Base-by-base conservation (phyloP, 2,113 vertebrate species). In the Paradoxurus hermaphroditus region DNA sequence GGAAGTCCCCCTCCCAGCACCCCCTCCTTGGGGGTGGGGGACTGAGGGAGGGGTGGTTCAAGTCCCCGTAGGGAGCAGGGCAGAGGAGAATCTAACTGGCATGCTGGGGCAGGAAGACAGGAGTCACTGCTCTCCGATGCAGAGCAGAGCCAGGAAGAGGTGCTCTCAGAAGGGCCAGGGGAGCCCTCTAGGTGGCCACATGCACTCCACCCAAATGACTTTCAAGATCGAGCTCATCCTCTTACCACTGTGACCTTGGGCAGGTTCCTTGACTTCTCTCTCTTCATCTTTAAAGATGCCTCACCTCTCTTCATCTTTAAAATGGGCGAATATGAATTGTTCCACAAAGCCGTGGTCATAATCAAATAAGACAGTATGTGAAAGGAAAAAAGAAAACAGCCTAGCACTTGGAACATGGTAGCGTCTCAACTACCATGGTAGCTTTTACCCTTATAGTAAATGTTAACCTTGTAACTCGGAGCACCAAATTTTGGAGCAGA, bases 271-370 rank as follows among this genome's bases (percentile, higher is more conserved):
- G 72, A 79, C 67, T 27, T 70, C 31, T 68, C 70, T 91, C 46
- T n/a, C 34, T 85, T 85, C 62, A 25, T 82, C 93, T 94, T 59
- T 82, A 78, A 94, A 89, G n/a, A 62, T 95, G 86, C 68, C 82
- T 89, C 70, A 27, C 19, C 41, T 34, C 46, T n/a, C 34, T 85
- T 85, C 62, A 25, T 82, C 93, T 94, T 59, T 82, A 78, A 94
- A 89, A 75, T 44, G 39, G 82, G 65, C 10, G 53, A 39, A 21
- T 49, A 11, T 11, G 15, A n/a, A 56, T 41, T 77, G 8, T 63
- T 29, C 77, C 51, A 27, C 36, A 65, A 73, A 46, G 15, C 44
- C 67, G 31, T 27, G 13, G n/a, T 44, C 44, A 25, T 91, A 62
- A 75, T 41, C 81, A 72, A 68, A 72, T 53, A 70, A 75, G 14